phyloP scores from a whole-genome alignment of 2,113 vertebrate genomes.

The Eurystomus gularis region DNA sequence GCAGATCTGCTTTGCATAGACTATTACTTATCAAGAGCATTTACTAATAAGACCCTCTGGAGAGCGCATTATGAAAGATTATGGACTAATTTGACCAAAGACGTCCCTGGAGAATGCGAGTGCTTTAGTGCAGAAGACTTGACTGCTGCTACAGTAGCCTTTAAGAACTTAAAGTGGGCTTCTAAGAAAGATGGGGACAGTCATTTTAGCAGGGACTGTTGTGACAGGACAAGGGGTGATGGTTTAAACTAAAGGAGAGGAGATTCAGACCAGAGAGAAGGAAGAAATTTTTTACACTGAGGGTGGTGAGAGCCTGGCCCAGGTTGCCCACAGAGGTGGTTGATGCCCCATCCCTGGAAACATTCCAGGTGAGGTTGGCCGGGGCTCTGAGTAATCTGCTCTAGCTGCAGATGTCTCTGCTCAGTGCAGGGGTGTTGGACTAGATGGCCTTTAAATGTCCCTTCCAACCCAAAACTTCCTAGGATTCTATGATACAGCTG shows the following conservation, averaged over 20 bases:
- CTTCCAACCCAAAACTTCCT: not conserved
- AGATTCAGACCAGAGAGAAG: not conserved
- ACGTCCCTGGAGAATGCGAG: not conserved
- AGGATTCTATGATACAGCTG: not conserved
- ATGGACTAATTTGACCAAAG: constrained; percentile 38
- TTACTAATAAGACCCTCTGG: constrained; percentile 12
- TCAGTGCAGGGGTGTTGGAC: not conserved
- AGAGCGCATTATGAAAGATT: not conserved
- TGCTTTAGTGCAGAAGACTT: not conserved
- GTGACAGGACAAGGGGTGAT: not conserved
- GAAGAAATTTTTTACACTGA: not conserved
- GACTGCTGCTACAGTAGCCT: not conserved
- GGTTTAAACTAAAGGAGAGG: not conserved
- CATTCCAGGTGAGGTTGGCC: not conserved
- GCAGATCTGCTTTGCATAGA: not conserved
- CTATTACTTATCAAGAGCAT: not conserved
- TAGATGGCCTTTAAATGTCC: not conserved
- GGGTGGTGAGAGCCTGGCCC: not conserved
- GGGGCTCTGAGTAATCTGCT: not conserved
- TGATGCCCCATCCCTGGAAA: not conserved
- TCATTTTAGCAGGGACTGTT: not conserved
- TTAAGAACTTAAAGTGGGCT: not conserved
- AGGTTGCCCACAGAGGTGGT: not conserved
- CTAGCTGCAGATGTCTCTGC: not conserved
- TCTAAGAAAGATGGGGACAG: not conserved